Conservation (phyloP, 2,113 vertebrate genomes). For the Hippocampus comes region DNA sequence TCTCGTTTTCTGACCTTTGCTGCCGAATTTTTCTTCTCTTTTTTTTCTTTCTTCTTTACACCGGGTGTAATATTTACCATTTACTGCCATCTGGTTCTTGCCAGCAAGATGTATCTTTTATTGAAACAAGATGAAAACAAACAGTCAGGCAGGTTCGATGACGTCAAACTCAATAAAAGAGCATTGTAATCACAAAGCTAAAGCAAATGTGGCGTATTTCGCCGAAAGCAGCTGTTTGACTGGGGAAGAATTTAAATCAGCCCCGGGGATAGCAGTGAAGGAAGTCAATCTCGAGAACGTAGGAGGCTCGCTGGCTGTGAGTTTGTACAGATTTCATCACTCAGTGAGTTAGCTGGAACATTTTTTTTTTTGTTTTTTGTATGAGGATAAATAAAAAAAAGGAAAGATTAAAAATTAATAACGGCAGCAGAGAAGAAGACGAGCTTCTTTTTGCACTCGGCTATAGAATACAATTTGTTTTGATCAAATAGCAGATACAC, state of each 20-base stretch:
- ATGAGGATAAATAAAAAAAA: background rate
- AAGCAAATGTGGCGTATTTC: conserved; percentile 16
- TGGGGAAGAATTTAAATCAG: conserved; percentile 24
- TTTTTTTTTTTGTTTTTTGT: background rate
- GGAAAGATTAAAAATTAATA: background rate
- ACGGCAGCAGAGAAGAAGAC: background rate
- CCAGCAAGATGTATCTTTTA: background rate
- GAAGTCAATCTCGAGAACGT: background rate
- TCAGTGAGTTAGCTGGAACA: background rate
- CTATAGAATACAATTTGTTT: conserved; percentile 2
- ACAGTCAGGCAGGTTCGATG: background rate
- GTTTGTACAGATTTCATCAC: background rate
- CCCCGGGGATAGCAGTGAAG: background rate
- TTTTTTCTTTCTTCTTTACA: background rate
- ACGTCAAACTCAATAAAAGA: conserved; percentile 7
- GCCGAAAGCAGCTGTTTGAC: conserved; percentile 18
- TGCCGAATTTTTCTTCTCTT: background rate
- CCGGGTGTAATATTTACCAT: background rate
- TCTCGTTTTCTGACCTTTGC: background rate
- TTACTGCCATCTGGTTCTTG: background rate
- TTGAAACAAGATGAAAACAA: background rate
- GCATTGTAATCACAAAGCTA: background rate
- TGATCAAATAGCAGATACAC: background rate
- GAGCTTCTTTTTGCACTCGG: background rate
- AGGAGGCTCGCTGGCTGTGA: background rate